Evolutionary conservation across 2,797 vertebrate genomes (phyloP), one percentile per base, ranked within the genome.

Genomic region (Malurus splendens): DNA sequence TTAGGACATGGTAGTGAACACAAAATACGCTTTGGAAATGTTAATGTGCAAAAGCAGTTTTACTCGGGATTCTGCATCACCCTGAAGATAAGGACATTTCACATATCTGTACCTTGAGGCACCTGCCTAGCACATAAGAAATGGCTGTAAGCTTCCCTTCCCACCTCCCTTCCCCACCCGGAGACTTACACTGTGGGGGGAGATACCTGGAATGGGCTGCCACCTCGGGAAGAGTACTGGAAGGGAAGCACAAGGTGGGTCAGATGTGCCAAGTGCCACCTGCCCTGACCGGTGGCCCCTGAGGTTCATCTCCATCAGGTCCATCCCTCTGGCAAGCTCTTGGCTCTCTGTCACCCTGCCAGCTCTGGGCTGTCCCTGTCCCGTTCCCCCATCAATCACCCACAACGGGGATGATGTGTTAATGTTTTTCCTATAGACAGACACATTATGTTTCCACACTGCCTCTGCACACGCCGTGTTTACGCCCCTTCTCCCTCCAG

Each of bases 361-460:
- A 94, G 92, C 90, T 79, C 86, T 10, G 51, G 73, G 86, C 92
- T 96, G 95, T 95, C 96, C 95, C 92, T 95, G 91, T 94, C 90
- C 89, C 39, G 3, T 64, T 95, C 84, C 86, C 90, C 96, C 94
- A 97, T 97, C 97, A 96, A 97, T 97, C 97, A 96, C 93, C 90
- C 78, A 76, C 95, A 94, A 96, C 94, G 87, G 95, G 96, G 95
- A 96, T 96, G 96, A 96, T 96, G 94, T 96, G 95, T 96, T 97
- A 97, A 97, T 97, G 97, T 96, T 96, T 97, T 97, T 97, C 96
- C 96, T 97, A 97, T 97, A 97, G 97, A 97, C 96, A 96, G 95
- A 96, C 96, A 96, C 97, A 95, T 96, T 96, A 96, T 96, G 96
- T 95, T 93, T 95, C 94, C 92, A 96, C 94, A 93, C 96, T 96